These are phyloP conservation scores for Liposcelis brunnea DNA, from an alignment of 2,888 invertebrate species.

Conservation along the genomic window DNA sequence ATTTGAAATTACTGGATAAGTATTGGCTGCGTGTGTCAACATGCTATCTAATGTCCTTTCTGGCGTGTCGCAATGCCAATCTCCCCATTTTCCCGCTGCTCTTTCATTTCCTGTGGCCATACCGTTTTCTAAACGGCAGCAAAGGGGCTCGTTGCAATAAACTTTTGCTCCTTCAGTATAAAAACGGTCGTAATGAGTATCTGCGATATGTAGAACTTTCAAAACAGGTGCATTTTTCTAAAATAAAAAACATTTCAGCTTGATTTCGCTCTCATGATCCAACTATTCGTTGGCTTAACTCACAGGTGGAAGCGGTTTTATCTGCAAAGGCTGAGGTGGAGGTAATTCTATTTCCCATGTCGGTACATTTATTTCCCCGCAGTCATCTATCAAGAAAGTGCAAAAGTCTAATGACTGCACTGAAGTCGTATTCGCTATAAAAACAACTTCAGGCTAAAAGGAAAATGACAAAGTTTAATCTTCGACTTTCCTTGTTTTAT, in stretches of 20 bases:
- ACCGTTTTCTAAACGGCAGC: slow-evolving; percentile 49
- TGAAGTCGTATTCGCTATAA: neutral
- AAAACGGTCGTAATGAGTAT: slow-evolving; percentile 29
- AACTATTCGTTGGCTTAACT: neutral
- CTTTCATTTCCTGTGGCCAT: slow-evolving; percentile 21
- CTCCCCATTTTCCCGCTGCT: slow-evolving; percentile 64
- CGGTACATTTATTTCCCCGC: slow-evolving; percentile 1
- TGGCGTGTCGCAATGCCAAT: slow-evolving; percentile 62
- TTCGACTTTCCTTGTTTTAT: too few relatives aligned
- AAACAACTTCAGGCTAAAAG: slow-evolving; percentile 6
- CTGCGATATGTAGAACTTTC: slow-evolving; percentile 30
- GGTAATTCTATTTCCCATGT: neutral
- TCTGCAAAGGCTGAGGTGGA: slow-evolving; percentile 4
- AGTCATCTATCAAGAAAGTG: slow-evolving; percentile 6
- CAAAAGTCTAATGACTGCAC: slow-evolving; percentile 1
- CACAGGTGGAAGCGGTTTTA: neutral
- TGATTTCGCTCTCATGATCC: neutral
- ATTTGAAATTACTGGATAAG: slow-evolving; percentile 30
- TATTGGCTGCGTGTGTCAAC: slow-evolving; percentile 37
- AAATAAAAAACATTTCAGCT: neutral
- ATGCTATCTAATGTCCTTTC: slow-evolving; percentile 47
- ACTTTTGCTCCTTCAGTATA: slow-evolving; percentile 27
- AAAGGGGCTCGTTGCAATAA: slow-evolving; percentile 35
- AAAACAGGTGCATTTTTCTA: slow-evolving; percentile 13
- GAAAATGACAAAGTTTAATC: neutral